These are phyloP conservation scores for Rhabdophis nuchalis DNA, from an alignment of 2,797 vertebrate genomes.

Conservation along the genomic window DNA sequence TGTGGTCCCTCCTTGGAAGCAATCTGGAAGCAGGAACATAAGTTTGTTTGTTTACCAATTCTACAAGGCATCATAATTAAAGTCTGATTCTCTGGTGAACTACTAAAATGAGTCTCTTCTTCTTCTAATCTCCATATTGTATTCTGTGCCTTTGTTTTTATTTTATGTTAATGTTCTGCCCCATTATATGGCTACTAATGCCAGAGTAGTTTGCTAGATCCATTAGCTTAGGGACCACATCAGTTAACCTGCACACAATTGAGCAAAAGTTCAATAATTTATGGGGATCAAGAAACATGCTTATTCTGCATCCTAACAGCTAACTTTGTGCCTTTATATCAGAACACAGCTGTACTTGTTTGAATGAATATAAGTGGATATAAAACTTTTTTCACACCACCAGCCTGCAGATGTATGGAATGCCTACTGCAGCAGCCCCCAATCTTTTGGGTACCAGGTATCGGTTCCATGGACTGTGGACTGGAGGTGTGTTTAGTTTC, in stretches of 20 bases:
- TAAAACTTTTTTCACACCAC: neutral
- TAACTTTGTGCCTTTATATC: neutral
- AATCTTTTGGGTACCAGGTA: too few relatives aligned
- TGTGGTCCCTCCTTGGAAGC: constrained; percentile 45
- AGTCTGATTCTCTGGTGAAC: constrained; percentile 61
- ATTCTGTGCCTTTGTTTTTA: constrained; percentile 65
- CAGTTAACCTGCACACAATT: constrained; percentile 60
- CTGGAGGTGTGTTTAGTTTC: too few relatives aligned
- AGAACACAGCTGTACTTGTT: neutral
- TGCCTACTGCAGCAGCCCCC: neutral
- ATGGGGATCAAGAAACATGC: too few relatives aligned
- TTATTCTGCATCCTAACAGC: neutral
- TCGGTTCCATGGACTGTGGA: too few relatives aligned
- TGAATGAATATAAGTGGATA: neutral
- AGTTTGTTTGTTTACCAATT: constrained; percentile 62
- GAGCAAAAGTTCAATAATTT: constrained; percentile 54
- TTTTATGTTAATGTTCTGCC: constrained; percentile 72
- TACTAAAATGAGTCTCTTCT: constrained; percentile 64
- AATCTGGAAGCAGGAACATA: constrained; percentile 58
- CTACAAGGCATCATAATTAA: constrained; percentile 61
- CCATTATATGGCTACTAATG: constrained; percentile 56
- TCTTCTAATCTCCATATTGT: constrained; percentile 69
- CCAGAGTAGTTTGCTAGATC: constrained; percentile 67
- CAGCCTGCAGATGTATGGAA: neutral
- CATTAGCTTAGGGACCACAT: constrained; percentile 60